Base-by-base conservation (phyloP, 2,888 invertebrate species). In the Troglohyphantes excavatus region DNA sequence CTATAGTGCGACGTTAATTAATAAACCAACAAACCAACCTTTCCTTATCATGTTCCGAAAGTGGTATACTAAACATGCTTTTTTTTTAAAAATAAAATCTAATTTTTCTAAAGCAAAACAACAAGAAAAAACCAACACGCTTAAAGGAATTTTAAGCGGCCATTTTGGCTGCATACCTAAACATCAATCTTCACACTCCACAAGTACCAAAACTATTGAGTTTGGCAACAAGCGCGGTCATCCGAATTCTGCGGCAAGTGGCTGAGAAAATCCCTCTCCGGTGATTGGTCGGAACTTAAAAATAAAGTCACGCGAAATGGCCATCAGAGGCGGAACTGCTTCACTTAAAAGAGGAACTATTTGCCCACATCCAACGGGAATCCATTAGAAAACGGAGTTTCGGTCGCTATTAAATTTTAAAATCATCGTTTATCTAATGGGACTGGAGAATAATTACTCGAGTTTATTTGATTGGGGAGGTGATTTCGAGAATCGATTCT, bases 251-350 rank as follows among this genome's bases (percentile, higher is more conserved):
- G 3, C 5, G 9, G n/a, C n/a, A n/a, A 53, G 53, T n/a, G 33
- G 68, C 81, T 46, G 67, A 19, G 13, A 73, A 68, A 76, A 53
- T 53, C 61, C 39, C 83, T 72, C 21, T 27, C 65, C 5, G 17
- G 63, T 73, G 83, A 83, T 83, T 83, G 83, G 46, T 61, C n/a
- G 27, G 65, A 83, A 83, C 46, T 83, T 83, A 65, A 83, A 83
- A 83, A 83, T 83, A 65, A 83, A 83, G 83, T 83, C 83, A 83
- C 83, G 83, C 83, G 46, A 83, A 83, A 73, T 83, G 63, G 73
- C 63, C 73, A 83, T 83, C 73, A 83, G 27, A 43, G 13, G 46
- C 17, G 27, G 65, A 43, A 39, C 27, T 65, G 21, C 46, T 26
- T 26, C 21, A 26, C 33, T 59, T 17, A 19, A 79, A 17, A 79